phyloP scores from a whole-genome alignment of 2,113 vertebrate genomes.

The Zosterops borbonicus region DNA sequence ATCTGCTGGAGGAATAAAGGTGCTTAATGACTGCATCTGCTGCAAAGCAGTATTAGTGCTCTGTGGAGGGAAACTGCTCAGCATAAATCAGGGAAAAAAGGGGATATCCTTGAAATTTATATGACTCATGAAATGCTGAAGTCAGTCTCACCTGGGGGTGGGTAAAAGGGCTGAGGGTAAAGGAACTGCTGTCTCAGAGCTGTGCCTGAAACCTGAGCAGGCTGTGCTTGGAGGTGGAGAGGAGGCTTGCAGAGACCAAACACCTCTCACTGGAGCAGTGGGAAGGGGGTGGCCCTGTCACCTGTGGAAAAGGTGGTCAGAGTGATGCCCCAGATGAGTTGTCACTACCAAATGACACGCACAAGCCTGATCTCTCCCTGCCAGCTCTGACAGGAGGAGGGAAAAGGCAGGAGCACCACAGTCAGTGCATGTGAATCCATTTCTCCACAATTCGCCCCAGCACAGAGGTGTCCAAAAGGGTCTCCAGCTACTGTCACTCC shows the following conservation, averaged over 20 bases:
- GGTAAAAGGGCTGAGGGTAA: background rate
- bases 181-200: background rate
- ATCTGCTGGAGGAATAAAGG: background rate
- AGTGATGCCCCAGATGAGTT: background rate
- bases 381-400: background rate
- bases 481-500: background rate
- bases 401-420: background rate
- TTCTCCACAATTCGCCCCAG: background rate
- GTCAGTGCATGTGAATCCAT: rapidly evolving
- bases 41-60: background rate
- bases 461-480: background rate
- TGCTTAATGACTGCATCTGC: background rate
- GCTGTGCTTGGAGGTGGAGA: background rate
- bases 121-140: background rate
- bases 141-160: background rate
- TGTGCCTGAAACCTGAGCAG: background rate
- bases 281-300: background rate
- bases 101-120: background rate
- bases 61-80: background rate
- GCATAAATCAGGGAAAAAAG: background rate
- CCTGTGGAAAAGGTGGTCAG: background rate
- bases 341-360: background rate
- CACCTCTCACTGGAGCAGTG: background rate
- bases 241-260: background rate
- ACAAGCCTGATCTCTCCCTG: background rate